Percentiles rank a stretch among this genome's conserved stretches.
Evolutionary conservation across 2,888 invertebrate genomes (phyloP).

Genomic region (Prostheceraeus crozeri): DNA sequence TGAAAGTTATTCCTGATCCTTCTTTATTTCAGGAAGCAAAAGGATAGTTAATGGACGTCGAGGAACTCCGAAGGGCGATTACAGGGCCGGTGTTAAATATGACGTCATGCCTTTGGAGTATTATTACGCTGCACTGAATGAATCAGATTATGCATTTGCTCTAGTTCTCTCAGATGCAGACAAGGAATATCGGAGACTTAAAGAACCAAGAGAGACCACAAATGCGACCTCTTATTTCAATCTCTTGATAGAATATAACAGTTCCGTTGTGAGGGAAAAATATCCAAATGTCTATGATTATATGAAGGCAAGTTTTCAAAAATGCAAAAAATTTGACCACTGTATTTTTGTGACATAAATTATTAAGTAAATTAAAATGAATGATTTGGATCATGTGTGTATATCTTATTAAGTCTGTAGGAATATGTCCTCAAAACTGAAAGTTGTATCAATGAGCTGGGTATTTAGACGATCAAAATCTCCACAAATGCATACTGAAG

Average conservation of each 20-base stretch:
- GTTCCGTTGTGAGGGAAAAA: conserved; percentile 42
- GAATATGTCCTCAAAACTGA: too few relatives aligned
- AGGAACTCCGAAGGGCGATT: conserved; percentile 40
- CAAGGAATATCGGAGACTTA: conserved; percentile 45
- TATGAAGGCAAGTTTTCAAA: too few relatives aligned
- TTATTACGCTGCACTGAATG: conserved; percentile 54
- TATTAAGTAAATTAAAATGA: too few relatives aligned
- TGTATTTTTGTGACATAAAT: too few relatives aligned
- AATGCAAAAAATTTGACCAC: too few relatives aligned
- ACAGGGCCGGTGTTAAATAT: conserved; percentile 41
- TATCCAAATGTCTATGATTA: too few relatives aligned
- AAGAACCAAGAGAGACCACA: conserved; percentile 44
- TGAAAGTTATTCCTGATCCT: not conserved
- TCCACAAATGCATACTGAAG: too few relatives aligned
- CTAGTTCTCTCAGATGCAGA: conserved; percentile 55
- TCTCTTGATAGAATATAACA: conserved; percentile 56
- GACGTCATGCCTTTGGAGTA: conserved; percentile 47
- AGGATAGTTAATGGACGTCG: conserved; percentile 38
- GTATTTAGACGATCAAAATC: too few relatives aligned
- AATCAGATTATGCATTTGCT: conserved; percentile 56
- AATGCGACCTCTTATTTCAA: conserved; percentile 52
- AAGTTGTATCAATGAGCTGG: too few relatives aligned
- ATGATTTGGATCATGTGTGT: too few relatives aligned
- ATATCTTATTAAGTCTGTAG: too few relatives aligned
- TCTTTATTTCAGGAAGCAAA: conserved; percentile 23